Conservation (phyloP, 2,888 invertebrate genomes). For the Pachliopta kotzebuea region DNA sequence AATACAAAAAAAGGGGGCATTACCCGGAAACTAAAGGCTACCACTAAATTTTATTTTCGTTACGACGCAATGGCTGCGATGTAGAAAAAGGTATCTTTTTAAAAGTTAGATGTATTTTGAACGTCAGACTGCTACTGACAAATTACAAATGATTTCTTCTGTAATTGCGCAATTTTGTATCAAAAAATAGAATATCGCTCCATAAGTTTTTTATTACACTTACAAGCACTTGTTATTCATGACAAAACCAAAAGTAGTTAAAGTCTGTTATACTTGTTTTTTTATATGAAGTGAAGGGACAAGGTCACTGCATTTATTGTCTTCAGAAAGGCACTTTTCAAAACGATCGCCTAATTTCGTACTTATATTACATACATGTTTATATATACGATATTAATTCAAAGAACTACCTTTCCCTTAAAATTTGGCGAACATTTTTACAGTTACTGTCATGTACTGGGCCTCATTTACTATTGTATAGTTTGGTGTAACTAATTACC, state of each 20-base stretch:
- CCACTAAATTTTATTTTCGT: constrained; percentile 39
- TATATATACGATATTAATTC: not conserved
- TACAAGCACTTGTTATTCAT: no score
- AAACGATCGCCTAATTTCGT: no score
- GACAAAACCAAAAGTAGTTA: no score
- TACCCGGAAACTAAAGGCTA: constrained; percentile 37
- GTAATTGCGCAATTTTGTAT: no score
- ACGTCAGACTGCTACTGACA: constrained; percentile 2
- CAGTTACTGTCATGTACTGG: not conserved
- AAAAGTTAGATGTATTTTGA: constrained; percentile 10
- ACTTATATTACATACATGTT: no score
- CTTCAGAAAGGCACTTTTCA: no score
- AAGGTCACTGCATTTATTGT: no score
- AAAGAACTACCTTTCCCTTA: not conserved
- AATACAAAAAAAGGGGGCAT: constrained; percentile 22
- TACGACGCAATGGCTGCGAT: constrained; percentile 29
- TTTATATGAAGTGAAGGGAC: no score
- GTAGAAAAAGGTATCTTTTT: constrained; percentile 27
- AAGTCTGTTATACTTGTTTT: no score
- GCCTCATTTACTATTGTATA: constrained; percentile 9
- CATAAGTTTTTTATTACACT: no score
- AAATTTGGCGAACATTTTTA: not conserved
- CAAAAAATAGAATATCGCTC: no score
- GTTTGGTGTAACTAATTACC: constrained; percentile 33
- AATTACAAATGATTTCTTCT: constrained; percentile 1